Conservation (phyloP, 2,888 invertebrate species). For the Drosophila suboccidentalis region DNA sequence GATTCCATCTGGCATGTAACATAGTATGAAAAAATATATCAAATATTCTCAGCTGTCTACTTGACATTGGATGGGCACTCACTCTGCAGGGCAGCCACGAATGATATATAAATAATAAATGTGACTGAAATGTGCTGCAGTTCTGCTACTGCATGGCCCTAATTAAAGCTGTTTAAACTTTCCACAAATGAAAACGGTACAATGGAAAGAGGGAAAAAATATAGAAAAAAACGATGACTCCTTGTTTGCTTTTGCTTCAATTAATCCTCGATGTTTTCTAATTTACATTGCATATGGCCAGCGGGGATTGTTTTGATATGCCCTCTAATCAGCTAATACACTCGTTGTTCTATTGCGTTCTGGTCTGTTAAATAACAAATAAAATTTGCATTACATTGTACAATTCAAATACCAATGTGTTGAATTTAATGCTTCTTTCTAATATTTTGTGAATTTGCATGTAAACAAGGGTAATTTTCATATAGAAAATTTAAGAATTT, state of each 20-base stretch:
- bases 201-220: conserved; percentile 3
- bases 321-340: neutral
- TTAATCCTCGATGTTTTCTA: conserved; percentile 3
- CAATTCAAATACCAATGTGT: neutral
- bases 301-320: conserved; percentile 2
- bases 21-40: conserved; percentile 1
- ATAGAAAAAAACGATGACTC: neutral
- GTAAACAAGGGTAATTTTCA: no score
- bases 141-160: conserved; percentile 18
- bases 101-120: conserved; percentile 35
- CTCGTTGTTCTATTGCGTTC: conserved; percentile 13
- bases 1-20: neutral
- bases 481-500: no score
- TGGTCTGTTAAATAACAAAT: neutral
- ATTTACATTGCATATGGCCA: conserved; percentile 7
- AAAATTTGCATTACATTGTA: neutral
- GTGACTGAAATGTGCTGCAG: conserved; percentile 21
- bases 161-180: conserved; percentile 37
- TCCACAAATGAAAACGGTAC: neutral
- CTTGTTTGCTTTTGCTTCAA: neutral
- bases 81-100: conserved; percentile 8
- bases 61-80: conserved; percentile 4
- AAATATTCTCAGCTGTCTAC: conserved; percentile 9
- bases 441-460: no score
- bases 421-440: neutral